Base-by-base conservation (phyloP, 2,888 invertebrate species). In the Andrena bicolor region DNA sequence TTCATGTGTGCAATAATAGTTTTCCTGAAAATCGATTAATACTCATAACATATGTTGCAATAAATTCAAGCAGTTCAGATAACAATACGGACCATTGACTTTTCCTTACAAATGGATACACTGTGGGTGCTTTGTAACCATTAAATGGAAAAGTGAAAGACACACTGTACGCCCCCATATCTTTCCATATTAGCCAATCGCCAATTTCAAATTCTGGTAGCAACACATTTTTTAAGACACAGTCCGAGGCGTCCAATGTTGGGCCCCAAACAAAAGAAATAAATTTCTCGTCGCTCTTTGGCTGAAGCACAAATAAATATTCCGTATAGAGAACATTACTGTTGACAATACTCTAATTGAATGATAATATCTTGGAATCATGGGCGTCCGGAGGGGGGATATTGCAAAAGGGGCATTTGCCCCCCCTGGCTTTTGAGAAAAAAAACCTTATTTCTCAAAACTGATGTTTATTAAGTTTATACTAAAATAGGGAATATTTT, bases 131-230 rank as follows among this genome's bases (percentile, higher is more conserved):
- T 2, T 93, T 91, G 84, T 95, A 95, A 60, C 96, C 96, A 90
- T 96, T 96, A 93, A 96, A 96, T 10, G 94, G 94, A 35, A 95
- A 95, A n/a, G 95, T 79, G 10, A 93, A 48, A 2, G 90, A 94
- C 80, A 95, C 91, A 5, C 95, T 95, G 91, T 96, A 96, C 48
- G 96, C 96, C 10, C 96, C 96, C 95, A 96, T 95, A 89, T 96
- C 94, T 48, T 93, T 91, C 94, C 96, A 96, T 83, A 95, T 92
- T 60, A 96, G 85, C 96, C 96, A 96, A 85, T 96, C 96, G 0
- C 96, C 96, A 23, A 95, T 93, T 2, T 94, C 90, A 90, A 96
- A 92, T 89, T 95, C 94, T 0, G 96, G 95, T 86, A 96, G 92
- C 53, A 92, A 83, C 74, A 94, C 93, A 76, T 93, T 84, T 76